Evolutionary conservation across 2,797 vertebrate genomes (phyloP).

Genomic region (Liparis tanakae): DNA sequence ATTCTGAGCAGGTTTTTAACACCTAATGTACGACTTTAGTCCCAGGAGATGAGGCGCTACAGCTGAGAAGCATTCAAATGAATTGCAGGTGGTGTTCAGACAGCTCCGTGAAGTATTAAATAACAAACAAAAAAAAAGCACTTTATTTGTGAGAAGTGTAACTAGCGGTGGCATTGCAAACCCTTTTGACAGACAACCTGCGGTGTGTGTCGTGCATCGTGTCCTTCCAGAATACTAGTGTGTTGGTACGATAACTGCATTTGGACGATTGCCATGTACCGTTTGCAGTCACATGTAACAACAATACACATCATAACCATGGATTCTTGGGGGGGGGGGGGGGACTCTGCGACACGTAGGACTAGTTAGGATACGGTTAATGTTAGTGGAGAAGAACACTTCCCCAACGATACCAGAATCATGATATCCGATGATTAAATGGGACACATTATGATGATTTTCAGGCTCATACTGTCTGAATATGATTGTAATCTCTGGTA

Average conservation of each 20-base stretch:
- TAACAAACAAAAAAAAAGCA: not conserved
- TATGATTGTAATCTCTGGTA: not conserved
- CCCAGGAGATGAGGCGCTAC: not conserved
- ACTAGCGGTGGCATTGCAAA: too few relatives aligned
- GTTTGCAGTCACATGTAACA: not conserved
- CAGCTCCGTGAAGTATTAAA: constrained; percentile 1
- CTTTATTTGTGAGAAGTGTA: not conserved
- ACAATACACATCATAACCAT: not conserved
- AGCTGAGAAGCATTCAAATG: not conserved
- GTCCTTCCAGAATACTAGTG: not conserved
- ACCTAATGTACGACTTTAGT: not conserved
- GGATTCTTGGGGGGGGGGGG: not conserved
- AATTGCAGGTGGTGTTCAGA: not conserved
- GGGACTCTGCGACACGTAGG: not conserved
- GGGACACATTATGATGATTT: too few relatives aligned
- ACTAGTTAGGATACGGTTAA: not conserved
- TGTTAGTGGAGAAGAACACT: not conserved
- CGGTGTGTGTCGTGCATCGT: not conserved
- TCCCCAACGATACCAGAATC: not conserved
- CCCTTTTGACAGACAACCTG: not conserved
- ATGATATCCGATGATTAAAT: not conserved
- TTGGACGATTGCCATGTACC: too few relatives aligned
- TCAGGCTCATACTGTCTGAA: too few relatives aligned
- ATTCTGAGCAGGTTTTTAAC: not conserved
- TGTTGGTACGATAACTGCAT: not conserved